A percentile compares a stretch with the other conserved stretches of the same genome.
These are phyloP conservation scores for Anagrus nilaparvatae DNA, from an alignment of 1,140 invertebrate species.

Conservation along the genomic window DNA sequence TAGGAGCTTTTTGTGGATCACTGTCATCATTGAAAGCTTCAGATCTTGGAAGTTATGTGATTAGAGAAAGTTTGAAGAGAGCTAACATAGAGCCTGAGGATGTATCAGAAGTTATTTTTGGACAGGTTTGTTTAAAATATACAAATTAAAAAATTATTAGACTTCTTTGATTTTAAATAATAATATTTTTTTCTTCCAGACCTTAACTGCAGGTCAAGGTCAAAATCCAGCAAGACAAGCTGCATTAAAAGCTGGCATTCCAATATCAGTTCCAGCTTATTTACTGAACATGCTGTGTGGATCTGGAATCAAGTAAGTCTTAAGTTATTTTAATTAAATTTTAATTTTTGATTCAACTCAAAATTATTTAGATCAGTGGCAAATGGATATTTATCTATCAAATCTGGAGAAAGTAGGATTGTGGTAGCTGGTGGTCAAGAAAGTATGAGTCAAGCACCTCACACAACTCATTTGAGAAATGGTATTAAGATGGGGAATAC, in stretches of 20 bases:
- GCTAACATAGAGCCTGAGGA: slow-evolving; percentile 51
- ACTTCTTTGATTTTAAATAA: slow-evolving; percentile 8
- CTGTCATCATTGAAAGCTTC: slow-evolving; percentile 58
- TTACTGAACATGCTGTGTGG: slow-evolving; percentile 81
- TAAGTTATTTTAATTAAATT: neutral
- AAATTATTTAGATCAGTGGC: slow-evolving; percentile 50
- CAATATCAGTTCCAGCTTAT: slow-evolving; percentile 60
- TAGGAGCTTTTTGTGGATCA: slow-evolving; percentile 62
- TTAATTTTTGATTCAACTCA: slow-evolving; percentile 14
- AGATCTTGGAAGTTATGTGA: slow-evolving; percentile 65
- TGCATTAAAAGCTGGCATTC: slow-evolving; percentile 65
- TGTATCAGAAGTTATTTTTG: slow-evolving; percentile 77
- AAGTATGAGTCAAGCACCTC: slow-evolving; percentile 73
- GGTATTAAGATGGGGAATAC: slow-evolving; percentile 62
- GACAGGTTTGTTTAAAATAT: slow-evolving; percentile 53
- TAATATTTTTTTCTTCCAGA: slow-evolving; percentile 34
- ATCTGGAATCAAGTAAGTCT: slow-evolving; percentile 65
- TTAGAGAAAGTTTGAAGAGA: slow-evolving; percentile 59
- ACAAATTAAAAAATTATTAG: slow-evolving; percentile 1
- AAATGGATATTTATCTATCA: slow-evolving; percentile 61
- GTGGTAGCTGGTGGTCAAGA: slow-evolving; percentile 79
- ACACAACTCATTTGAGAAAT: slow-evolving; percentile 54
- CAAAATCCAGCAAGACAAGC: slow-evolving; percentile 83
- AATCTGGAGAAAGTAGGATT: slow-evolving; percentile 56
- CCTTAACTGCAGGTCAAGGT: slow-evolving; percentile 61